Percentiles rank a stretch among this genome's conserved stretches.
These are phyloP conservation scores for Heliconius erato DNA, from an alignment of 2,888 invertebrate species.

Conservation along the genomic window DNA sequence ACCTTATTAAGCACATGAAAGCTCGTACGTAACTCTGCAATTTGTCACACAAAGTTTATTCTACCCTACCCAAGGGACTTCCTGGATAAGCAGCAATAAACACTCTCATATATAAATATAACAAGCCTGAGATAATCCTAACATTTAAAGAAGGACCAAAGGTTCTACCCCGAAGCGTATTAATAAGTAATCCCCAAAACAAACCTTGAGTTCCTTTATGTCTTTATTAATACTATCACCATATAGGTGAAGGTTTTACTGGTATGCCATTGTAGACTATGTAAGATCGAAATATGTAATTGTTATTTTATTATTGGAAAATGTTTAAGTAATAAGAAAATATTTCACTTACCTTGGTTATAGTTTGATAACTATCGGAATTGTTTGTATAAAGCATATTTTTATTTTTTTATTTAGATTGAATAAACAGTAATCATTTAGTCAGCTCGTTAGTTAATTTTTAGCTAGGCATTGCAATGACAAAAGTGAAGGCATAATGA, in stretches of 20 bases:
- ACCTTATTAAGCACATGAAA: constrained; percentile 13
- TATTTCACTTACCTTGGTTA: not conserved
- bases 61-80: not conserved
- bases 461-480: not conserved
- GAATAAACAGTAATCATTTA: too few species aligned
- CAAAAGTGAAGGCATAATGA: not conserved
- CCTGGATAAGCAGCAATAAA: constrained; percentile 18
- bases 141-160: constrained; percentile 17
- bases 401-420: too few species aligned
- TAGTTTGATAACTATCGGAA: not conserved
- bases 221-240: constrained; percentile 8
- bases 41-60: constrained; percentile 27
- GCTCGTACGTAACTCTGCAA: constrained; percentile 8
- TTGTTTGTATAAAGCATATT: not conserved
- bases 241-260: not conserved
- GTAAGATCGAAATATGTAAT: not conserved
- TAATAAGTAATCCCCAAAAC: constrained; percentile 25
- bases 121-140: not conserved
- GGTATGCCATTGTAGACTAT: not conserved
- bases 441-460: too few species aligned
- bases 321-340: not conserved
- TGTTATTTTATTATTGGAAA: not conserved
- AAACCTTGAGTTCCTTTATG: constrained; percentile 17
- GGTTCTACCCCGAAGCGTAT: constrained; percentile 11
- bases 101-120: constrained; percentile 12